Conservation (phyloP, 1,140 invertebrate species). For the Lordiphosa collinella region DNA sequence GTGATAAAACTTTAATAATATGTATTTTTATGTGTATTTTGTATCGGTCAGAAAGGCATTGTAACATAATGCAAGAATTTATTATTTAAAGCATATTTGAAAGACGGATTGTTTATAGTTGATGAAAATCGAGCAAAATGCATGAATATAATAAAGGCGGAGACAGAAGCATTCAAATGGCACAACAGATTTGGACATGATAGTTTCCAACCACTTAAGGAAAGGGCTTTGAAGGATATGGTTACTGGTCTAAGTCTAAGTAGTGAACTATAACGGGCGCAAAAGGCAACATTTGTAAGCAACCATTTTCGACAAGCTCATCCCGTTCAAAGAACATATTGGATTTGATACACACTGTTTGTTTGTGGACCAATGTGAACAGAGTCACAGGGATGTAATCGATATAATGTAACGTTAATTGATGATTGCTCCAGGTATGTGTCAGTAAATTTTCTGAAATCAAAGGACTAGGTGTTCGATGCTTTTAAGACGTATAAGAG, state of each 20-base stretch:
- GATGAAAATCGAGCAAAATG: not conserved
- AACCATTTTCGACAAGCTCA: not conserved
- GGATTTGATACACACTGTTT: not conserved
- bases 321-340: not conserved
- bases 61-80: not conserved
- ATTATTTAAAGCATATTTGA: not conserved
- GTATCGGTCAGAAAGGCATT: too few relatives aligned
- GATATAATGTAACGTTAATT: slow-evolving; percentile 2
- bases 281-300: not conserved
- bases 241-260: too few relatives aligned
- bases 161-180: not conserved
- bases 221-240: not conserved
- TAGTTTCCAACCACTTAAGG: not conserved
- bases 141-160: not conserved
- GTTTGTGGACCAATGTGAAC: slow-evolving; percentile 1
- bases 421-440: slow-evolving; percentile 1
- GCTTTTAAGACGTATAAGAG: not conserved
- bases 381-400: not conserved
- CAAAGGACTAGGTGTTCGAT: not conserved
- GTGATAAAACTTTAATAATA: too few relatives aligned
- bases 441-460: not conserved
- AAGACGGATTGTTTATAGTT: not conserved
- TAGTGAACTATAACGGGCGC: not conserved
- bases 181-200: not conserved
- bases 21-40: too few relatives aligned